Base-by-base conservation (phyloP, 2,113 vertebrate genomes). In the Limanda limanda region DNA sequence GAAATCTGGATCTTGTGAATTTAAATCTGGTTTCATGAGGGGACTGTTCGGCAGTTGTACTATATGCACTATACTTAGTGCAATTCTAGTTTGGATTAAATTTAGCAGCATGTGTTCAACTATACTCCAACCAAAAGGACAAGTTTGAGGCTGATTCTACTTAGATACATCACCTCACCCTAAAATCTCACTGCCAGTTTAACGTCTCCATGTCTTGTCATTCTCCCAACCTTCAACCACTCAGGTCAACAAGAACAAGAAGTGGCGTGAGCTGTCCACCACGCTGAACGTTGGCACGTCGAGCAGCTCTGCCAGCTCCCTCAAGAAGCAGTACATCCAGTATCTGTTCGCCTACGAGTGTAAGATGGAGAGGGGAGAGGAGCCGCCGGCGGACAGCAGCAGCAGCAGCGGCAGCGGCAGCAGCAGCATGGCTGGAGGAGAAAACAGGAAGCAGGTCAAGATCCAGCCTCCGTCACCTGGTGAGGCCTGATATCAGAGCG, bases 201-300 rank as follows among this genome's bases (percentile, higher is more conserved):
- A 4, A 47, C 59, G 23, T 62, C 61, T n/a, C 6, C 13, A 64
- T 65, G 14, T 79, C 23, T 58, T 40, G 48, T 47, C 18, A 8
- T 65, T 27, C 15, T 47, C 1, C 13, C 51, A 25, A 59, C 27
- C 57, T n/a, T 62, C 20, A 24, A 73, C 79, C 58, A 7, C 62
- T 85, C 83, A 98, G 97, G 97, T 98, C 76, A 98, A 99, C 94
- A 99, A 99, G 94, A 99, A 97, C 94, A 99, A 99, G 92, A 99
- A 99, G 92, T 98, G 97, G 97, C 95, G 96, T 11, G 97, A 99
- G 90, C 93, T 99, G 90, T 94, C 97, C 74, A 95, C 94, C 83
- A 95, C 84, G 73, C 93, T 98, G 58, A 96, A 94, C 9, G 95
- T 98, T 40, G 97, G 97, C 47, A 97, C 97, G 1, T 99, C 97